Base-by-base conservation (phyloP, 2,888 invertebrate species). In the Drosophila ezoana region DNA sequence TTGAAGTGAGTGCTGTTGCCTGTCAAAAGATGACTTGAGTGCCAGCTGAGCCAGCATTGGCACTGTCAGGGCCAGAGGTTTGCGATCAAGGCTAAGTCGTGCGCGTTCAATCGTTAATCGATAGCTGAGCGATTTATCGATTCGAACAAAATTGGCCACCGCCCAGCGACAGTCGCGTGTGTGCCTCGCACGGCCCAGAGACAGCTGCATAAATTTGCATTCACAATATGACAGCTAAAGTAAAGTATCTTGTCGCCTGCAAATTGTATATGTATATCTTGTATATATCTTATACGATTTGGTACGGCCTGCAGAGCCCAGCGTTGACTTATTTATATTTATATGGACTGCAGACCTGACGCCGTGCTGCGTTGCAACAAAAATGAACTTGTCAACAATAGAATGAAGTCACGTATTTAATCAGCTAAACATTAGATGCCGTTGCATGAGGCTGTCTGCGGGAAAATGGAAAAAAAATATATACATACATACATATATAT, bases 371-470 rank as follows among this genome's bases (percentile, higher is more conserved):
- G 51, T 58, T 72, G 72, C 72, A 72, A 69, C 72, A 64, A 79
- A 28, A 81, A 63, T 81, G 64, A 70, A 76, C 79, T 74, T 81
- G 81, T 81, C 85, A 84, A 74, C 79, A 59, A 72, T 59, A 65
- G 80, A 87, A 91, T 91, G 91, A 91, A 90, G 91, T 91, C 91
- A 91, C 91, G 91, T 91, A 90, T 91, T 91, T 91, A 91, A 91
- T 91, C 91, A 91, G 89, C 85, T 81, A 85, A 89, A 87, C 89
- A 89, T 89, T 87, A 28, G 28, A 83, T 79, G 73, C 72, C 47
- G 20, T 73, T 67, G 75, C 81, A 76, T 79, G 63, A 65, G 75
- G 59, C 76, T 76, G 72, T 76, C 67, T 72, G 44, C 40, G 28
- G 37, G 47, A 35, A 62, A 57, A 48, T 43, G 45, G 20, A 37